Evolutionary conservation across 2,113 vertebrate genomes (phyloP).

Genomic region (Paralichthys olivaceus): DNA sequence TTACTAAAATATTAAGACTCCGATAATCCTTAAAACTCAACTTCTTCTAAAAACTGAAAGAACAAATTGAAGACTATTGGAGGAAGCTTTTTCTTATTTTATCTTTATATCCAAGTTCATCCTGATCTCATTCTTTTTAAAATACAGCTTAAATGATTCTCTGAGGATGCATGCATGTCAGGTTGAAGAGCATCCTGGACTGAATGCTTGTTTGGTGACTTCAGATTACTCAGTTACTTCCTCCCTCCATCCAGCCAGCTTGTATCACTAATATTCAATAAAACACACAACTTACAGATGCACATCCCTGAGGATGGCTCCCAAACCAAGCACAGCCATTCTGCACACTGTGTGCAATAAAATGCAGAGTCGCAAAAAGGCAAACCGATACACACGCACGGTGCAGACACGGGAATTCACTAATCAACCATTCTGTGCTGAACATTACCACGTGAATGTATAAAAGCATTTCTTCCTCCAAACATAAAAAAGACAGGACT

Average conservation of each 20-base stretch:
- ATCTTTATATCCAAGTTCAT: neutral
- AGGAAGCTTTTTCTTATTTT: neutral
- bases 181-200: neutral
- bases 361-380: constrained; percentile 19
- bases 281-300: constrained; percentile 2
- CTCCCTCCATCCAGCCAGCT: neutral
- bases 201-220: neutral
- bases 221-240: neutral
- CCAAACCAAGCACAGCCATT: constrained; percentile 24
- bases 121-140: neutral
- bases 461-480: neutral
- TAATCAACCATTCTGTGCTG: neutral
- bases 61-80: neutral
- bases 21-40: too few relatives aligned
- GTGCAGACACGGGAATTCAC: neutral
- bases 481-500: neutral
- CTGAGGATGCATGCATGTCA: neutral
- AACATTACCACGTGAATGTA: constrained; percentile 1
- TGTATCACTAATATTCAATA: constrained; percentile 7
- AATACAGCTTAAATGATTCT: neutral
- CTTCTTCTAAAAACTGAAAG: neutral
- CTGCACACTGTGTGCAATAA: constrained; percentile 5
- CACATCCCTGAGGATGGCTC: neutral
- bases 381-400: neutral
- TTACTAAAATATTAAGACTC: too few relatives aligned